These are phyloP conservation scores for Darevskia mixta DNA, from an alignment of 2,797 vertebrate species.

Conservation along the genomic window DNA sequence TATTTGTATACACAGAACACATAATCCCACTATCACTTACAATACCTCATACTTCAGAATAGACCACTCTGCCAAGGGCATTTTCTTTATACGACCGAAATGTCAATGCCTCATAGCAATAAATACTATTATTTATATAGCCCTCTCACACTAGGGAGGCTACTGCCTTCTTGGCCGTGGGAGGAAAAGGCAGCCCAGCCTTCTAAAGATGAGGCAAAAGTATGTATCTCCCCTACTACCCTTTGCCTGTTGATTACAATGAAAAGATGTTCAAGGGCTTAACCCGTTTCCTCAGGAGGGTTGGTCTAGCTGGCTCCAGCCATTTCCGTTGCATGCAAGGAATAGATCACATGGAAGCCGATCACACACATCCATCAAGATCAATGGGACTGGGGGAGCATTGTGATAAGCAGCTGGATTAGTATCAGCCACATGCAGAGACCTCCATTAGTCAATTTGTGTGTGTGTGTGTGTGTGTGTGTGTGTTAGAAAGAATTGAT, in stretches of 20 bases:
- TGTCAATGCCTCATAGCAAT: constrained; percentile 41
- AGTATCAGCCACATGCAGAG: not conserved
- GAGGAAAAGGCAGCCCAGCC: constrained; percentile 34
- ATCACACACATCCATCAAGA: not conserved
- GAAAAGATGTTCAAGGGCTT: not conserved
- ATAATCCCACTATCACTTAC: constrained; percentile 39
- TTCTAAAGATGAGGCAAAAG: constrained; percentile 9
- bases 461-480: not conserved
- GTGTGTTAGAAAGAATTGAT: not conserved
- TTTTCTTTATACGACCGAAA: constrained; percentile 45
- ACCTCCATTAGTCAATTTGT: not conserved
- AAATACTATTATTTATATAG: constrained; percentile 34
- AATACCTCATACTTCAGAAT: not conserved
- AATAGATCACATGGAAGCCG: no score
- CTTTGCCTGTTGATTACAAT: not conserved
- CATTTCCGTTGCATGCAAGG: not conserved
- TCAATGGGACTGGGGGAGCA: no score
- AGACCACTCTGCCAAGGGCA: constrained; percentile 12
- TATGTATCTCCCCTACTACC: not conserved
- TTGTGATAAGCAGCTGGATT: not conserved
- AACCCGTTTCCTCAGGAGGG: not conserved
- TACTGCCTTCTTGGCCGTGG: constrained; percentile 25
- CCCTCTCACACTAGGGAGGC: constrained; percentile 39
- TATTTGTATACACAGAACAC: constrained; percentile 35
- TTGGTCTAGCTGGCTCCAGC: not conserved